Base-by-base conservation (phyloP, 2,888 invertebrate species). In the Agonopterix subpropinquella region DNA sequence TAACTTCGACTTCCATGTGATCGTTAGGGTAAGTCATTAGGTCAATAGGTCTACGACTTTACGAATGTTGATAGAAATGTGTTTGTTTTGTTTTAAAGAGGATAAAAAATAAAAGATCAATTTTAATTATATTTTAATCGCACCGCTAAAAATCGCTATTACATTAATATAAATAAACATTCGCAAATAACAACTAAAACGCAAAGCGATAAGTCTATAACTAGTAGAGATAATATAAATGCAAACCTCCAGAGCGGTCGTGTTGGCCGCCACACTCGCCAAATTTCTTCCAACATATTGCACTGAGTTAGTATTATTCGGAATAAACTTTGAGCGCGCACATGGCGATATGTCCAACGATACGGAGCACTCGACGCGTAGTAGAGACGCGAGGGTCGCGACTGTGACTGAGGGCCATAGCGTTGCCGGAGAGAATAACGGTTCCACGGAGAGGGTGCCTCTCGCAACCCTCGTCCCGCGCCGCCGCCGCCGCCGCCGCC, bases 251-350 rank as follows among this genome's bases (percentile, higher is more conserved):
- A 53, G 35, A 53, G 51, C 15, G 61, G 61, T 56, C 58, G 49
- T 47, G 50, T 45, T 35, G 53, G 54, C 46, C 59, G 48, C 53
- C 56, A 41, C 51, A 11, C 50, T 37, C 59, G 56, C 58, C 60
- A 59, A 56, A 51, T 55, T 51, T 58, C 59, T 54, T 55, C 59
- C 56, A 58, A 66, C 77, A 77, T 77, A 62, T 67, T 67, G 61
- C 64, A 69, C 66, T 52, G 51, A 56, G 58, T 65, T 69, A 64
- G 66, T 57, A 59, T 43, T 56, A 50, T 58, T 64, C 53, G 62
- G 60, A 58, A 69, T 65, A 79, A 80, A 80, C 67, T 80, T 80
- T 78, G 60, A 64, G 61, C 76, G 79, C 65, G 69, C 64, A 63
- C 77, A 78, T 79, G 56, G 70, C 73, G 70, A 64, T 61, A 62